Percentiles rank a stretch among this genome's conserved stretches.
Evolutionary conservation across 2,888 invertebrate species (phyloP).

Genomic region (Drosophila pseudotalamancana): DNA sequence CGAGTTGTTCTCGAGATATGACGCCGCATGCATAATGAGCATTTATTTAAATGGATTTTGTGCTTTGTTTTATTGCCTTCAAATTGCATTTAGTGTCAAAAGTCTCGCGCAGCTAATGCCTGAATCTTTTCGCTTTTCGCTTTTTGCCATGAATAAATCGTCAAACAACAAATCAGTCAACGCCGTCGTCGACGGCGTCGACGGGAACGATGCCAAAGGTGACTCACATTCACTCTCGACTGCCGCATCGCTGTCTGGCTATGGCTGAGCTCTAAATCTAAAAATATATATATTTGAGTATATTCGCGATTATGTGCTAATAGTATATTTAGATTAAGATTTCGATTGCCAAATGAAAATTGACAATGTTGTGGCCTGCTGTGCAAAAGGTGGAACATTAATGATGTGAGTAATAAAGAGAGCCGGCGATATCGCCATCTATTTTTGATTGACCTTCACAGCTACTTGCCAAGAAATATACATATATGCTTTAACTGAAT

Average conservation of each 20-base stretch:
- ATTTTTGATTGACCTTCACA: constrained; percentile 54
- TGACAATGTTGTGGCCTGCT: constrained; percentile 49
- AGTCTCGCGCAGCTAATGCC: constrained; percentile 63
- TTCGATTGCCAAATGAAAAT: constrained; percentile 34
- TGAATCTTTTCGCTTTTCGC: neutral
- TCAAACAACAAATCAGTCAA: constrained; percentile 70
- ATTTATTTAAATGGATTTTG: constrained; percentile 68
- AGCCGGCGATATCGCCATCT: constrained; percentile 34
- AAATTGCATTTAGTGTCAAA: constrained; percentile 79
- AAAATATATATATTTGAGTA: constrained; percentile 46
- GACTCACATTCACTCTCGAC: constrained; percentile 43
- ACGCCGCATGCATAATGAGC: constrained; percentile 78
- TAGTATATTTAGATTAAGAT: constrained; percentile 40
- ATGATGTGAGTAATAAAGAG: constrained; percentile 17
- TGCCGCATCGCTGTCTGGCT: constrained; percentile 34
- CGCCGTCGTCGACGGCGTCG: constrained; percentile 21
- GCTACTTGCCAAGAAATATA: constrained; percentile 23
- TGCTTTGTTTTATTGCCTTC: constrained; percentile 75
- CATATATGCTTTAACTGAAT: too few relatives aligned
- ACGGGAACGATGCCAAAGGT: constrained; percentile 58
- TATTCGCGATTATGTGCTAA: constrained; percentile 20
- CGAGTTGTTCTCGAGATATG: constrained; percentile 70
- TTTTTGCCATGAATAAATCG: constrained; percentile 58
- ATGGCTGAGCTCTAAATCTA: constrained; percentile 10
- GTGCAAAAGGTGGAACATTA: constrained; percentile 13